Evolutionary conservation across 1,140 invertebrate genomes (phyloP).

Genomic region (Caenorhabditis brenneri): DNA sequence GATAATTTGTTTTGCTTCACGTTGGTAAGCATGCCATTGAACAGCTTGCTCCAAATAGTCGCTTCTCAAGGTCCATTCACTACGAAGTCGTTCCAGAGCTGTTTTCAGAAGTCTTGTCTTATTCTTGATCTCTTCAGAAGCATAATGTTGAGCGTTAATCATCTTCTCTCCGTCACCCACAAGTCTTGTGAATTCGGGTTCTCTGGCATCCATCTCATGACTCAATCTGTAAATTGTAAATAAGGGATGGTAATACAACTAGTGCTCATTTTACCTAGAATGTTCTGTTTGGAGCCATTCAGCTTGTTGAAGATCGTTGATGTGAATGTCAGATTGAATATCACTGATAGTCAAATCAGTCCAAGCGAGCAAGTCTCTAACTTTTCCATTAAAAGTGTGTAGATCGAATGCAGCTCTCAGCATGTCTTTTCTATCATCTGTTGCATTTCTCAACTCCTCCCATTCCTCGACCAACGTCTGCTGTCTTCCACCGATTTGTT

Average conservation of each 20-base stretch:
- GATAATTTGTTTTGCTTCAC: slow-evolving; percentile 91
- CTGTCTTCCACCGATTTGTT: slow-evolving; percentile 84
- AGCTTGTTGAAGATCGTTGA: slow-evolving; percentile 84
- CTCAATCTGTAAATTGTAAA: slow-evolving; percentile 75
- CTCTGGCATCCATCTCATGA: slow-evolving; percentile 90
- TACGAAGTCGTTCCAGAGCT: slow-evolving; percentile 81
- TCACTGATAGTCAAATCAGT: slow-evolving; percentile 80
- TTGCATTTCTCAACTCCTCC: slow-evolving; percentile 83
- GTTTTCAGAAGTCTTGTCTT: slow-evolving; percentile 78
- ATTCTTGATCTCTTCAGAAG: slow-evolving; percentile 77
- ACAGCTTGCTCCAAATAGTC: slow-evolving; percentile 90
- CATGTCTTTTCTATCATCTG: slow-evolving; percentile 80
- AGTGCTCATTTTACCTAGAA: slow-evolving; percentile 49
- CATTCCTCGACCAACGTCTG: slow-evolving; percentile 84
- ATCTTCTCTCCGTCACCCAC: slow-evolving; percentile 83
- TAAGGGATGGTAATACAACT: too few species aligned
- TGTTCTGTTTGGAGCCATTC: slow-evolving; percentile 87
- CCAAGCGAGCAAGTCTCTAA: slow-evolving; percentile 88
- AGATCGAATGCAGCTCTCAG: slow-evolving; percentile 86
- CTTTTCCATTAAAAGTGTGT: slow-evolving; percentile 75
- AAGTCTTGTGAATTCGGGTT: slow-evolving; percentile 82
- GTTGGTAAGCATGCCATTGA: slow-evolving; percentile 89
- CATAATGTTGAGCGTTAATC: slow-evolving; percentile 84
- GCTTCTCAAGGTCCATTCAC: slow-evolving; percentile 86
- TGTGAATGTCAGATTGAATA: slow-evolving; percentile 83